A percentile compares a stretch with the other conserved stretches of the same genome.
phyloP scores from a whole-genome alignment of 2,113 vertebrate genomes.

The Clarias macrocephalus region DNA sequence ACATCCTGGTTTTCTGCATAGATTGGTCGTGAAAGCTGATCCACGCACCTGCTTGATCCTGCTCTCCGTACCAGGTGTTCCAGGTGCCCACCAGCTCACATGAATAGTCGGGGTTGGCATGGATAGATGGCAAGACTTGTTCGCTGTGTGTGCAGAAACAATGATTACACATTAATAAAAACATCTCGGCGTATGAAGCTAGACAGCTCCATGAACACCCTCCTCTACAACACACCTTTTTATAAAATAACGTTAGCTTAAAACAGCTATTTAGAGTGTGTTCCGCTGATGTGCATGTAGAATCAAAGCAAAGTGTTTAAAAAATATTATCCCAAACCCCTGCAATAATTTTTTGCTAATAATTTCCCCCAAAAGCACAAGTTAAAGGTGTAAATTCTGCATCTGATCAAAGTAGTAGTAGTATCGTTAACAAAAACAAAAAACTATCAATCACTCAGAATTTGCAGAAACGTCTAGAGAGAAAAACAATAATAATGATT shows the following conservation, averaged over 20 bases:
- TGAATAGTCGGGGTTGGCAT: constrained; percentile 90
- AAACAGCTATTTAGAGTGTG: too few species aligned
- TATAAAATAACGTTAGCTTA: neutral
- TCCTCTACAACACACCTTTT: neutral
- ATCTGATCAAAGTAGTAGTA: neutral
- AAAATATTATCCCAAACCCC: neutral
- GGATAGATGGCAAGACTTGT: constrained; percentile 91
- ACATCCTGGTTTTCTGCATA: too few species aligned
- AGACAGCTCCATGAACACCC: neutral
- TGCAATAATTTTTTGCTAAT: neutral
- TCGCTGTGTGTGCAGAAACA: constrained; percentile 74
- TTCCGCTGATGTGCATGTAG: neutral
- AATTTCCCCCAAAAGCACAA: neutral
- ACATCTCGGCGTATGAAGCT: neutral
- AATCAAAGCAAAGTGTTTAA: neutral
- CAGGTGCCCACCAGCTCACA: constrained; percentile 97
- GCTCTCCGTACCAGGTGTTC: constrained; percentile 99
- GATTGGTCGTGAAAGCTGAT: constrained; percentile 1
- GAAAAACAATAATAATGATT: neutral
- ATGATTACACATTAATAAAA: neutral
- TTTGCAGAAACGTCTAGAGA: neutral
- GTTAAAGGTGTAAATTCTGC: neutral
- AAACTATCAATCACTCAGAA: neutral
- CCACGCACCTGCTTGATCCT: constrained; percentile 97
- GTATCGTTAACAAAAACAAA: neutral